Base-by-base conservation (phyloP, 2,113 vertebrate species). In the Haemorhous mexicanus region DNA sequence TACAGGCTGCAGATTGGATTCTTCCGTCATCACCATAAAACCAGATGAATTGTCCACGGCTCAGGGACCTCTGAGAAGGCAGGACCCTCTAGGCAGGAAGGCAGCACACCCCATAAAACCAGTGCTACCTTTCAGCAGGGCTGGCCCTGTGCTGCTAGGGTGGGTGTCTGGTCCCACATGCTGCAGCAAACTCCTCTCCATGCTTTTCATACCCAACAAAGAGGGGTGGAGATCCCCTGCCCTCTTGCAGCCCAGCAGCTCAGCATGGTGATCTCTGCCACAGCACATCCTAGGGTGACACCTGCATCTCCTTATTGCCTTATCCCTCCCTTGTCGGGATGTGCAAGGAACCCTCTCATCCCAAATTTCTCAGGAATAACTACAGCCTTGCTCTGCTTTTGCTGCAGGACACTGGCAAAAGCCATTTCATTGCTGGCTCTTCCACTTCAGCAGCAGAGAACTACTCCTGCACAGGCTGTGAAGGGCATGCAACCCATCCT, bases 1-100 rank as follows among this genome's bases (percentile, higher is more conserved):
- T 95, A 79, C 67, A 87, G 83, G 61, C 87, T 81, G 89, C 70
- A 88, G 66, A 80, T 58, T 93, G 82, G 50, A 92, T 91, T 95
- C 94, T 94, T 95, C 78, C 68, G 8, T 96, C 86, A 95, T 44
- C 85, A 91, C 61, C 81, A 90, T 93, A 91, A 95, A 96, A 82
- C 16, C 53, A 89, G 95, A 96, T 41, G 58, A 55, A 84, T 58
- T 79, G 72, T 76, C 77, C 73, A 67, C 10, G 33, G 64, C 75
- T 84, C 75, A 94, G 95, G 79, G 80, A 88, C 32, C 88, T 46
- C 55, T 78, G 95, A 90, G 90, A 86, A 90, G 88, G 61, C 50
- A 32, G 75, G 70, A 76, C 68, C 92, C 89, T 69, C 73, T 14
- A 62, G 84, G 97, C 77, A 52, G 55, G 70, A 47, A 80, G 81